phyloP scores from a whole-genome alignment of 2,888 invertebrate species.

The Parnassius apollo region DNA sequence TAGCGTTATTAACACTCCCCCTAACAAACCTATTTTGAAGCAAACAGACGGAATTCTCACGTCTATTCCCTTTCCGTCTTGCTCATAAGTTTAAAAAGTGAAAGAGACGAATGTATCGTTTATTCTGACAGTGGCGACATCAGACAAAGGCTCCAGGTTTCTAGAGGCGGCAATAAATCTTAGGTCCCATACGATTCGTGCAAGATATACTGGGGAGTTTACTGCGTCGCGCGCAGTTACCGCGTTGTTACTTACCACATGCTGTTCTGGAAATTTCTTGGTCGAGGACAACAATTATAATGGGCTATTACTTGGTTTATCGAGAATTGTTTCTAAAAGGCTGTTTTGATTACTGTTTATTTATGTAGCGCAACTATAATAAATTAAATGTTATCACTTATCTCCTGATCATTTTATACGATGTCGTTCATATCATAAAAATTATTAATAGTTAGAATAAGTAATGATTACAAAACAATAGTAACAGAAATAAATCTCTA shows the following conservation, averaged over 20 bases:
- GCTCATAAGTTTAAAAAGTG: constrained; percentile 30
- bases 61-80: constrained; percentile 34
- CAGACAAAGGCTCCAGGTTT: constrained; percentile 30
- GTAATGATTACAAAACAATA: too few relatives aligned
- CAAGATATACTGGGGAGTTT: constrained; percentile 40
- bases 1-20: constrained; percentile 49
- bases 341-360: too few relatives aligned
- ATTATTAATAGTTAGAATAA: too few relatives aligned
- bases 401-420: too few relatives aligned
- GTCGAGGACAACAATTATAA: constrained; percentile 6
- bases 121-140: constrained; percentile 27
- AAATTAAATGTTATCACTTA: too few relatives aligned
- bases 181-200: constrained; percentile 41
- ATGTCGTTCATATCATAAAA: too few relatives aligned
- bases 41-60: constrained; percentile 35
- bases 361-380: too few relatives aligned
- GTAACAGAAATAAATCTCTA: too few relatives aligned
- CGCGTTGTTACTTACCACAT: constrained; percentile 43
- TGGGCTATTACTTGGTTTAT: constrained; percentile 7
- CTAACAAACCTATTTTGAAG: constrained; percentile 46
- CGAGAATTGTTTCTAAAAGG: neutral
- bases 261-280: constrained; percentile 37
- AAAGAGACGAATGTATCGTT: constrained; percentile 30
- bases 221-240: constrained; percentile 37
- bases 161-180: constrained; percentile 57